Base-by-base conservation (phyloP, 2,113 vertebrate genomes). In the Rhea pennata region DNA sequence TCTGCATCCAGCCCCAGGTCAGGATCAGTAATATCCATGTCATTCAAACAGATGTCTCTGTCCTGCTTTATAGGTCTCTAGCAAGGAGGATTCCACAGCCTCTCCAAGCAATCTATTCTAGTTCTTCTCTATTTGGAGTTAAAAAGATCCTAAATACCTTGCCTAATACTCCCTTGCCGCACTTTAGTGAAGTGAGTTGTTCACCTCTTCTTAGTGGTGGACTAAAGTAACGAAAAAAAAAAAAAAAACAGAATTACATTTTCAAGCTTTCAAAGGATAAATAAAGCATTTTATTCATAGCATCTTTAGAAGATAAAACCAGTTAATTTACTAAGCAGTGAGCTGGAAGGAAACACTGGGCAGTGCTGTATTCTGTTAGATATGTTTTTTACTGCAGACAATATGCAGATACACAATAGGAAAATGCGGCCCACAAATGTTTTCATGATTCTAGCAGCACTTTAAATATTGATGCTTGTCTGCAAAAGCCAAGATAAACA, bases 401-500 rank as follows among this genome's bases (percentile, higher is more conserved):
- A n/a, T 46, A 84, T 9, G 48, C 88, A 92, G 90, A 80, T 6
- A 67, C 66, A 62, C 36, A 54, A 58, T 12, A 71, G 61, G 66
- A 90, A 84, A 87, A 69, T 0, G 24, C 27, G 21, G 59, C 70
- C 62, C 53, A 78, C 36, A 48, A 79, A 7, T 53, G 87, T 16
- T 72, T 44, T 90, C 87, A 90, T 59, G 69, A 66, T n/a, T 33
- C 31, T 44, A 92, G 87, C 39, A 84, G 48, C 73, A 58, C 67
- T 74, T 94, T 23, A 72, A 93, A 87, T 75, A 91, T 16, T 87
- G 76, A 78, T 74, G 81, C 22, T 64, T 78, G 12, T 64, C 27
- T 46, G 42, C 29, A 46, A 88, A 74, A 88, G 76, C 42, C 85
- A 88, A 80, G 27, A 72, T 26, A 94, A 95, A 92, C 75, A 86